phyloP scores from a whole-genome alignment of 2,113 vertebrate genomes.

The Cynoglossus semilaevis region DNA sequence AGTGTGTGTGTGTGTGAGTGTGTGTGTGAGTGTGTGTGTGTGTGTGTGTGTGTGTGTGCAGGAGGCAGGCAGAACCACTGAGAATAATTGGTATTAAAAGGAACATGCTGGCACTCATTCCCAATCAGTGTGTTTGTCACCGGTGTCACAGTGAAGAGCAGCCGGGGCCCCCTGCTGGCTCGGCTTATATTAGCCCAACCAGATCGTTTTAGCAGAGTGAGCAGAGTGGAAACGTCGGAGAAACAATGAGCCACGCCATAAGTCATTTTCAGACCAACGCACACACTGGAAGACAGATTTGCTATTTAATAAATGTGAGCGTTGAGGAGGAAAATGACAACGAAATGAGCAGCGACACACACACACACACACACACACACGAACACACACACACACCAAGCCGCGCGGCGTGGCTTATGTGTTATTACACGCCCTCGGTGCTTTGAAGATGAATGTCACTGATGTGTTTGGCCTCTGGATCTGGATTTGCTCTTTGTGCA shows the following conservation, averaged over 20 bases:
- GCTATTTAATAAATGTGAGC: background rate
- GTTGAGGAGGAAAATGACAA: background rate
- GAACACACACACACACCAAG: no score
- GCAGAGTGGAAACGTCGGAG: background rate
- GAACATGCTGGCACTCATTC: slow-evolving; percentile 57
- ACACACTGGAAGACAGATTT: background rate
- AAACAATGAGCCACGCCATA: background rate
- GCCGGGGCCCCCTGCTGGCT: slow-evolving; percentile 24
- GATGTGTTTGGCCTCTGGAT: no score
- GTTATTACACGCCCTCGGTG: background rate
- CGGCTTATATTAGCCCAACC: slow-evolving; percentile 27
- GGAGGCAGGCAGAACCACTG: slow-evolving; percentile 25
- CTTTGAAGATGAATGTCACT: no score
- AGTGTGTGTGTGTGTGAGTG: slow-evolving; percentile 13
- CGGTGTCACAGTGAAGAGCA: slow-evolving; percentile 22
- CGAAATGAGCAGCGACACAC: background rate
- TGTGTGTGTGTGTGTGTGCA: slow-evolving; percentile 8
- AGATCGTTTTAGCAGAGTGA: slow-evolving; percentile 26
- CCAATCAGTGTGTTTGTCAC: slow-evolving; percentile 47
- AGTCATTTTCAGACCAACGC: background rate
- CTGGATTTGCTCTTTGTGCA: no score
- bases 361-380: no score
- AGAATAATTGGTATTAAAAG: slow-evolving; percentile 57
- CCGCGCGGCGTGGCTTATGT: background rate
- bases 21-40: slow-evolving; percentile 6